phyloP scores from a whole-genome alignment of 2,113 vertebrate species.

The Geococcyx californianus region DNA sequence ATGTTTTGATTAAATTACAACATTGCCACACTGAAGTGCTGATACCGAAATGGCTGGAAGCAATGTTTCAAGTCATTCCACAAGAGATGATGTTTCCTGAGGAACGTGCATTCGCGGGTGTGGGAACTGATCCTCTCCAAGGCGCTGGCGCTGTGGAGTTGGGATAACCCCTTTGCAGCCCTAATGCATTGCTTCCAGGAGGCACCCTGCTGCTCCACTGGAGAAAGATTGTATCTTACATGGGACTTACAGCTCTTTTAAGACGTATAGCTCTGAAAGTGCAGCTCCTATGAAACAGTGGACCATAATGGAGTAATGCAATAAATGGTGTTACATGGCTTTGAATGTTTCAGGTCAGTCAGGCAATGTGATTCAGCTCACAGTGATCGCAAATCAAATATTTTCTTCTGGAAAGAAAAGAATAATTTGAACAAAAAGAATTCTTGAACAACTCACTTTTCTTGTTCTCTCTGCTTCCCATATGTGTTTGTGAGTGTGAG shows the following conservation, averaged over 20 bases:
- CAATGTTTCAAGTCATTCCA: neutral
- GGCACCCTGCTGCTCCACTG: neutral
- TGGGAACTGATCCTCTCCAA: accelerated
- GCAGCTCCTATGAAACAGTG: neutral
- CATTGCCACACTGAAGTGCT: neutral
- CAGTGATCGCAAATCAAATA: neutral
- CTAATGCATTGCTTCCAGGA: accelerated
- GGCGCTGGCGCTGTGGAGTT: neutral
- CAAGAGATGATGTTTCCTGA: neutral
- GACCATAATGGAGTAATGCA: neutral
- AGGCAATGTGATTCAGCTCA: neutral
- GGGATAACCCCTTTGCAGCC: neutral
- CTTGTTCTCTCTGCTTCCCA: neutral
- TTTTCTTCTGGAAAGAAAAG: neutral
- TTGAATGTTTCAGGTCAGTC: neutral
- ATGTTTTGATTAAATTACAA: neutral
- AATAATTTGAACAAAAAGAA: neutral
- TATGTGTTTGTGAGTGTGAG: accelerated
- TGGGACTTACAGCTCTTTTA: neutral
- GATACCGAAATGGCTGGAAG: neutral
- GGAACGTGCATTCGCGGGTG: accelerated
- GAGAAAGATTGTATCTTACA: neutral
- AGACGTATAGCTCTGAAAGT: neutral
- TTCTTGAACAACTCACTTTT: neutral
- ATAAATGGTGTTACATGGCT: neutral